Evolutionary conservation across 2,113 vertebrate species (phyloP).

Genomic region (Tetrao urogallus): DNA sequence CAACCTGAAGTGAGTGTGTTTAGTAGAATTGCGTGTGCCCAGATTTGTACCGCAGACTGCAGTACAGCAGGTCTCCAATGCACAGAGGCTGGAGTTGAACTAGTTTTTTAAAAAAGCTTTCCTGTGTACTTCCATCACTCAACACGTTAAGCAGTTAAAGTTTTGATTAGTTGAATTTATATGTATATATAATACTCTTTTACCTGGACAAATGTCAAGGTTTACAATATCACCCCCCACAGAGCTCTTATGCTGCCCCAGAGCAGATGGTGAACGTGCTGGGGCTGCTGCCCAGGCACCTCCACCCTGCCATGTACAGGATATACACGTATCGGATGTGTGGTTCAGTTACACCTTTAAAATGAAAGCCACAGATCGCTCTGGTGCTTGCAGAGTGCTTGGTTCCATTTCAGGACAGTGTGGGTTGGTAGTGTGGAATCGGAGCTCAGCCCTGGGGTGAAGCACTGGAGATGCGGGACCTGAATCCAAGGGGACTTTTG

Average conservation of each 20-base stretch:
- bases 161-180: not conserved
- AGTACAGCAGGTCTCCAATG: not conserved
- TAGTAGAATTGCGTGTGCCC: not conserved
- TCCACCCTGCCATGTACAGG: not conserved
- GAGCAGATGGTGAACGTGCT: fast-evolving
- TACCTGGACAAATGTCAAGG: not conserved
- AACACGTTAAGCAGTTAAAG: fast-evolving
- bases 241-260: not conserved
- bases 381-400: not conserved
- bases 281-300: not conserved
- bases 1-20: fast-evolving
- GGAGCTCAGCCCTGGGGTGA: fast-evolving
- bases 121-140: fast-evolving
- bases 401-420: not conserved
- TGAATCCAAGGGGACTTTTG: fast-evolving
- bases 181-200: fast-evolving
- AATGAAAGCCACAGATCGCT: not conserved
- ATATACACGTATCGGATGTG: not conserved
- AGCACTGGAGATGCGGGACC: not conserved
- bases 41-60: not conserved
- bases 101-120: not conserved
- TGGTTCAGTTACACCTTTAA: not conserved
- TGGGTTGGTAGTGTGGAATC: fast-evolving
- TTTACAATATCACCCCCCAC: not conserved
- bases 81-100: not conserved